A percentile compares a stretch with the other conserved stretches of the same genome.
Conservation (phyloP, 2,888 invertebrate species). For the Hetaerina titia region DNA sequence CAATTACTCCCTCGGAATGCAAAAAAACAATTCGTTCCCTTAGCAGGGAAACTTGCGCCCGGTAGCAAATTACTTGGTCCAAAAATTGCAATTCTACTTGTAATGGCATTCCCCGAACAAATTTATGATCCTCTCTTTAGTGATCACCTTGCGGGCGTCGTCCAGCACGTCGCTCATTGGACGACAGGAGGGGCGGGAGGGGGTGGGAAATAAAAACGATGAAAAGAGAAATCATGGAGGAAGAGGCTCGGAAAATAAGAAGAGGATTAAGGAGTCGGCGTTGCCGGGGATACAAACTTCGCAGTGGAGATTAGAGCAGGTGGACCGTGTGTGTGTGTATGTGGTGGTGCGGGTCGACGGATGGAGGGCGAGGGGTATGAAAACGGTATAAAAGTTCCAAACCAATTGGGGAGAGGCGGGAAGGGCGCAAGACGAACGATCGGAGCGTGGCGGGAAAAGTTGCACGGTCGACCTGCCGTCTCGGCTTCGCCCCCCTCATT, state of each 20-base stretch:
- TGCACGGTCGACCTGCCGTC: slow-evolving; percentile 19
- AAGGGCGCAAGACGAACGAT: slow-evolving; percentile 1
- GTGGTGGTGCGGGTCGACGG: neutral
- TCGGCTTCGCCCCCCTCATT: neutral
- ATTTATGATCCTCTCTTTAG: neutral
- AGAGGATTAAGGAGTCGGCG: neutral
- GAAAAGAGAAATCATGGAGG: too few relatives aligned
- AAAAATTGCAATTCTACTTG: neutral
- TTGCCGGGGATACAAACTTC: slow-evolving; percentile 40
- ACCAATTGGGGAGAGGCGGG: neutral
- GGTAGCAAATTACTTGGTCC: neutral
- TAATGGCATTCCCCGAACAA: neutral
- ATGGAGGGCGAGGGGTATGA: neutral
- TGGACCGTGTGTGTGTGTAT: neutral
- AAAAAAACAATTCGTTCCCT: neutral
- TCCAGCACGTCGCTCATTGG: neutral
- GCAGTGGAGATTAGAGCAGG: slow-evolving; percentile 34
- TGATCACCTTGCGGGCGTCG: neutral
- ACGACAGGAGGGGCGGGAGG: neutral
- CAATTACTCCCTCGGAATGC: neutral
- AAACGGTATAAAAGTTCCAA: neutral
- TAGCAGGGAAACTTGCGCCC: neutral
- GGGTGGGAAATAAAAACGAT: neutral
- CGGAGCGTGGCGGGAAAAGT: slow-evolving; percentile 17
- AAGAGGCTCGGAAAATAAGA: neutral